phyloP scores from a whole-genome alignment of 2,797 vertebrate species.

The Malurus leucopterus region DNA sequence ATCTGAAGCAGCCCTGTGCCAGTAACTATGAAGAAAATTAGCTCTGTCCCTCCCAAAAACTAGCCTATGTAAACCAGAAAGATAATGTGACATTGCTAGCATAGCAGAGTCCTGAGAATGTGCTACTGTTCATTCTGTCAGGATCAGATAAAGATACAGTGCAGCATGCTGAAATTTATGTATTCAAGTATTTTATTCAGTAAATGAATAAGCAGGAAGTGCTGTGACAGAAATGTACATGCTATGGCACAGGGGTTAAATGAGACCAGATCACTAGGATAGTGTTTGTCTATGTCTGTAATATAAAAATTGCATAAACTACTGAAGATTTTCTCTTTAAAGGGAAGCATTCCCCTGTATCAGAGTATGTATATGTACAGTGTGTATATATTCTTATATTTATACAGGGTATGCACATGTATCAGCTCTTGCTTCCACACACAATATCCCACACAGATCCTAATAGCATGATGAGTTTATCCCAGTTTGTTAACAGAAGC shows the following conservation, averaged over 20 bases:
- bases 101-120: neutral
- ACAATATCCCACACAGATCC: neutral
- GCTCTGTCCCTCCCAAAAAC: neutral
- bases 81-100: neutral
- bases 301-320: neutral
- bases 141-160: neutral
- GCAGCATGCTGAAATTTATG: neutral
- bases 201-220: neutral
- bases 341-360: neutral
- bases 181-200: neutral
- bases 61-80: neutral
- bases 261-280: neutral
- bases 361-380: neutral
- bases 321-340: neutral
- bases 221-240: neutral
- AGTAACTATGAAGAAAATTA: neutral
- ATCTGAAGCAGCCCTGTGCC: rapidly evolving
- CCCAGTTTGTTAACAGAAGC: neutral
- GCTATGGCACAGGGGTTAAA: neutral
- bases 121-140: neutral
- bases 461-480: neutral
- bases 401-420: neutral
- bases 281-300: neutral
- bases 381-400: neutral
- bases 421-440: neutral